Percentiles rank a stretch among this genome's conserved stretches.
These are phyloP conservation scores for Hydriomena furcata DNA, from an alignment of 2,888 invertebrate genomes.

Conservation along the genomic window DNA sequence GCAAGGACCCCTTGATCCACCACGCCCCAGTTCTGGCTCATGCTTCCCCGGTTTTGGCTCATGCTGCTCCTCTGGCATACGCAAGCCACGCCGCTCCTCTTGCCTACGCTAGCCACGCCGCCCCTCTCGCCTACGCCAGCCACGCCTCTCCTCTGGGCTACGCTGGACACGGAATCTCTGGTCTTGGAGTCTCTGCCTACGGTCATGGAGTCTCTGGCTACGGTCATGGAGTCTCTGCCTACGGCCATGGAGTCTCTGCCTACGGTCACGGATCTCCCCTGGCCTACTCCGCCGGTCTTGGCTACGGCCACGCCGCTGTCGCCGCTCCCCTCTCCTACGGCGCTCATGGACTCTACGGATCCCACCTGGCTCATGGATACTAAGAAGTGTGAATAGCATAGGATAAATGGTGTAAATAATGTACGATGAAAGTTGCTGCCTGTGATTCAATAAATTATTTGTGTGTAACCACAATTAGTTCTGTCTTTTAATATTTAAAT, in stretches of 20 bases:
- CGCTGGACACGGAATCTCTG: constrained; percentile 37
- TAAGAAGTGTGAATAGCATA: constrained; percentile 37
- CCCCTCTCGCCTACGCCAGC: constrained; percentile 45
- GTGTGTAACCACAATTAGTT: constrained; percentile 21
- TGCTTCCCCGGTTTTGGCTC: constrained; percentile 48
- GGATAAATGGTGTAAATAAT: constrained; percentile 24
- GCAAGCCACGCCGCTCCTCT: constrained; percentile 42
- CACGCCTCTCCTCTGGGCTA: constrained; percentile 44
- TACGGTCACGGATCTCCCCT: constrained; percentile 33
- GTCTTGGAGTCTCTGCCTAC: constrained; percentile 38
- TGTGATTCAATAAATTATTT: constrained; percentile 32
- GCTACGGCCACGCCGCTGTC: constrained; percentile 44
- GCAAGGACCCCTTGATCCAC: constrained; percentile 69
- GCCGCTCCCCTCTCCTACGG: constrained; percentile 45
- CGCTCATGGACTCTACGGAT: constrained; percentile 49
- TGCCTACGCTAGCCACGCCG: constrained; percentile 42
- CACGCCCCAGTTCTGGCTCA: constrained; percentile 56
- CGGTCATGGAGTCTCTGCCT: constrained; percentile 28
- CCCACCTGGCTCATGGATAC: constrained; percentile 46
- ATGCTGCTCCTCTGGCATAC: constrained; percentile 43
- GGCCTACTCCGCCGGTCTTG: constrained; percentile 37
- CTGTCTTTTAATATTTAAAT: not conserved
- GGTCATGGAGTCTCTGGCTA: constrained; percentile 36
- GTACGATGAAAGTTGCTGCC: constrained; percentile 48
- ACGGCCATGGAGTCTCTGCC: constrained; percentile 35